These are phyloP conservation scores for Idaea biselata DNA, from an alignment of 2,888 invertebrate genomes.

Conservation along the genomic window DNA sequence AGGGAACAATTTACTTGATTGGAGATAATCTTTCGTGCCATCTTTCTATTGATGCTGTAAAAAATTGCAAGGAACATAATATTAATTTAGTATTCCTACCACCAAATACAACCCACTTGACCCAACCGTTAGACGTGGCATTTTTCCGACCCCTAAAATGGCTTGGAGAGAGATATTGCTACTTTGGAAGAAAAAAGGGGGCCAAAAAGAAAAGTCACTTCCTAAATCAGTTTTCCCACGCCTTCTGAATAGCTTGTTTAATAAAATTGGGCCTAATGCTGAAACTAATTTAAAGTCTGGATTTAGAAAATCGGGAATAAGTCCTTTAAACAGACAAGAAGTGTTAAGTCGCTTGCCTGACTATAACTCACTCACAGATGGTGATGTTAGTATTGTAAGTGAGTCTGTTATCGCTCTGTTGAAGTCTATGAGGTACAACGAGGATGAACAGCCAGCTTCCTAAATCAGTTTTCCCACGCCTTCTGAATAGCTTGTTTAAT, in stretches of 20 bases:
- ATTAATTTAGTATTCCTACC: slow-evolving; percentile 26
- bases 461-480: background rate
- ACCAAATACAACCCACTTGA: slow-evolving; percentile 26
- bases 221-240: background rate
- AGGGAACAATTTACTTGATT: slow-evolving; percentile 12
- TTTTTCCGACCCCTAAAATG: slow-evolving; percentile 28
- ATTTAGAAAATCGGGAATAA: too few species aligned
- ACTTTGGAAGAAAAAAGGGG: slow-evolving; percentile 17
- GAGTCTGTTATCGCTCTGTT: too few species aligned
- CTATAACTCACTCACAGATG: too few species aligned
- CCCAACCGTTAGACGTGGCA: slow-evolving; percentile 25
- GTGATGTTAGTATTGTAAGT: too few species aligned
- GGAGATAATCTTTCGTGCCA: slow-evolving; percentile 10
- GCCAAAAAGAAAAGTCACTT: background rate
- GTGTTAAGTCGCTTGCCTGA: too few species aligned
- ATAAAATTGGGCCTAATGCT: too few species aligned
- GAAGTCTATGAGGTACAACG: too few species aligned
- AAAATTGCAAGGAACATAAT: slow-evolving; percentile 18
- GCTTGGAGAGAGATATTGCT: slow-evolving; percentile 25
- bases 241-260: too few species aligned
- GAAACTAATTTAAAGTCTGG: too few species aligned
- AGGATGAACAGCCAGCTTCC: too few species aligned
- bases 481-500: too few species aligned
- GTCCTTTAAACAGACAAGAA: too few species aligned
- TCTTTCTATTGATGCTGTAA: slow-evolving; percentile 12